Evolutionary conservation across 2,888 invertebrate species (phyloP), one percentile per base, ranked within the genome.

Genomic region (Heliconius hortense): DNA sequence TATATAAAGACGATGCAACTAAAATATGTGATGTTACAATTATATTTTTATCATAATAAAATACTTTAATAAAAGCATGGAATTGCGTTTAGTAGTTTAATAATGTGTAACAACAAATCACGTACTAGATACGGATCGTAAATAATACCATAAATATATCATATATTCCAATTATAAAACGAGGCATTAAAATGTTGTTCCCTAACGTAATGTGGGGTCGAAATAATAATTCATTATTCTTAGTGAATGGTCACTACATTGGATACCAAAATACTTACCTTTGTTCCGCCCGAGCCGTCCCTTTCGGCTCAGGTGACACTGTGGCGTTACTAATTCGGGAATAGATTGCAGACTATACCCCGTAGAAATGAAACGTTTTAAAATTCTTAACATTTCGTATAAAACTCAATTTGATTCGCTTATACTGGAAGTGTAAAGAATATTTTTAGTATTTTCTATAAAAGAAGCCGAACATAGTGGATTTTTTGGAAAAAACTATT

Each of bases 241-340:
- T 85, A 86, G 87, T 90, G 89, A 93, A 92, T 88, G 86, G 84
- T 83, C 82, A 85, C 85, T 84, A 15, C 3, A 85, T 87, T 82
- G 83, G 84, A 84, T 83, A 88, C 89, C 92, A 91, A 92, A 92
- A 93, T 91, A 93, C 84, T 84, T 84, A 84, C 86, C 85, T 87
- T 90, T 92, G 89, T 90, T 84, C 83, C 84, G 86, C 89, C 89
- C 91, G 90, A 88, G 90, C 56, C 56, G 91, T 91, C 91, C 84
- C 76, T 76, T 89, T 89, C 88, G 88, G 88, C 90, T 91, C 92
- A 91, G 91, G 92, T 92, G 93, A 90, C 91, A 88, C 82, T 82
- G 83, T 83, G 81, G 89, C 93, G 92, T 91, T 86, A 93, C 93
- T 92, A 94, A 93, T 93, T 92, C 82, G 80, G 80, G 79, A 75